phyloP scores from a whole-genome alignment of 2,888 invertebrate genomes.

The Pasiphila rectangulata region DNA sequence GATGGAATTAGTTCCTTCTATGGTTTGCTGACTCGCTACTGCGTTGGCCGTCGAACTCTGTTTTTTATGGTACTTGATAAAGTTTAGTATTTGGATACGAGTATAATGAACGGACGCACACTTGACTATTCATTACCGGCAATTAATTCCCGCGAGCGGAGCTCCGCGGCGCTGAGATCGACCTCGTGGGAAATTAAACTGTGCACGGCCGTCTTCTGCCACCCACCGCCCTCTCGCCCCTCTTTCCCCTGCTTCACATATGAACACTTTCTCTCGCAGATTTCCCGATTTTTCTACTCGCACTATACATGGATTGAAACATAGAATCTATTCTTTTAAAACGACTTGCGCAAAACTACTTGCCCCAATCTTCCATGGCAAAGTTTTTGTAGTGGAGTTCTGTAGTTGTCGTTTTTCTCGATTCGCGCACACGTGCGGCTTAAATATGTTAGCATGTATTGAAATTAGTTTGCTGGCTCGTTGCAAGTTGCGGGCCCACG shows the following conservation, averaged over 20 bases:
- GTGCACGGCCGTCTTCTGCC: conserved; percentile 76
- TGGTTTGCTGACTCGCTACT: background rate
- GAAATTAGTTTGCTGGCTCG: conserved; percentile 69
- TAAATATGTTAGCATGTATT: conserved; percentile 65
- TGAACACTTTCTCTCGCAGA: conserved; percentile 72
- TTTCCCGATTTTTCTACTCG: conserved; percentile 66
- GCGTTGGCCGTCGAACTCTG: conserved; percentile 3
- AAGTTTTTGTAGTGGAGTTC: conserved; percentile 13
- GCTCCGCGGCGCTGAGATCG: conserved; percentile 78
- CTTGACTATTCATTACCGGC: conserved; percentile 81
- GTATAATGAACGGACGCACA: conserved; percentile 76
- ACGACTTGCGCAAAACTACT: conserved; percentile 1
- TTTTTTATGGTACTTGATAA: conserved; percentile 14
- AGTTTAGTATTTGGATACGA: conserved; percentile 20
- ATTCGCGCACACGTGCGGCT: conserved; percentile 28
- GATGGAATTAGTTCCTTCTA: conserved; percentile 12
- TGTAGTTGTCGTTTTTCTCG: conserved; percentile 26
- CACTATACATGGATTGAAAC: conserved; percentile 39
- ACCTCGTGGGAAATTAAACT: conserved; percentile 82
- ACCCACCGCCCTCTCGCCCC: conserved; percentile 55
- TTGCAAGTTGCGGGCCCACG: conserved; percentile 53
- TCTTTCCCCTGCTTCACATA: conserved; percentile 60
- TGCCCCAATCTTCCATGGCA: conserved; percentile 7
- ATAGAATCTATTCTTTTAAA: conserved; percentile 11
- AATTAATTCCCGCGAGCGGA: conserved; percentile 80